Base-by-base conservation (phyloP, 2,113 vertebrate species). In the Dolichallabes microphthalmus region DNA sequence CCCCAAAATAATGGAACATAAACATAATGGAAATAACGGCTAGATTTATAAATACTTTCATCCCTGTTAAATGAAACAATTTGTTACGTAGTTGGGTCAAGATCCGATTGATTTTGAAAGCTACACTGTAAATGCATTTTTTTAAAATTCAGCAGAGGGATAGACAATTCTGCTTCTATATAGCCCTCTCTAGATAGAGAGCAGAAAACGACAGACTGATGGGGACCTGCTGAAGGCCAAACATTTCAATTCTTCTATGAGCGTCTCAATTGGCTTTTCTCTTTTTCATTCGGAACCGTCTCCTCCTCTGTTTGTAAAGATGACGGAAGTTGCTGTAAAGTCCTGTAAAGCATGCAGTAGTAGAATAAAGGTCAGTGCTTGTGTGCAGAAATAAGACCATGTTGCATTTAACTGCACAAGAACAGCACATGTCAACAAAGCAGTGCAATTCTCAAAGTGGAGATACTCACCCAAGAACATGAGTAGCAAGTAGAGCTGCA, bases 281-380 rank as follows among this genome's bases (percentile, higher is more conserved):
- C 94, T 96, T 97, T 92, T 95, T 98, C 88, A 95, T 95, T 86
- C 94, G 93, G 32, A 96, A 97, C 75, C 94, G 95, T 75, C 91
- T 95, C 87, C 93, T 95, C 91, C 98, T 96, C 89, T 97, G 97
- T 92, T 97, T 98, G 94, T 96, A 96, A 83, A 99, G 95, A 90
- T 99, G 94, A 32, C 95, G 96, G 86, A 95, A 97, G 92, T 98
- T 99, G 90, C 96, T 89, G 88, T 94, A 96, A 50, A 96, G 80
- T 58, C 96, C 98, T 99, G 89, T 30, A 4, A 82, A 84, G 68
- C 22, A 39, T 81, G 53, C 3, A 76, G 66, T 3, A 27, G 11
- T 73, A 3, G 50, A 2, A 61, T 30, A 76, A 19, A 58, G n/a
- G 0, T 60, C 27, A 80, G 35, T 25, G n/a, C 4, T 35, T 66